Conservation (phyloP, 2,888 invertebrate species). For the Trichopria drosophilae region DNA sequence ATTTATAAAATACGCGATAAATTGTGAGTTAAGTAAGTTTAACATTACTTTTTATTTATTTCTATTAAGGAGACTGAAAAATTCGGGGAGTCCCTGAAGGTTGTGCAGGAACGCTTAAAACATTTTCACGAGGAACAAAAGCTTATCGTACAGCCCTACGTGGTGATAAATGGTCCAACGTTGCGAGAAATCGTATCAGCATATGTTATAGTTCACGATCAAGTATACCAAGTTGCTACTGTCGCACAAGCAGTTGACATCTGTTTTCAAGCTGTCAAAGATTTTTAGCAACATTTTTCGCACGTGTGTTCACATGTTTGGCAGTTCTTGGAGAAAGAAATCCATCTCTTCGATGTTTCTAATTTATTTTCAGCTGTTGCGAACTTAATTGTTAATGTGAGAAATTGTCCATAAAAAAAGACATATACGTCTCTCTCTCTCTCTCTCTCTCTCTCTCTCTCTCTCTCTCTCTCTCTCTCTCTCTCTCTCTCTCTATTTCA, state of each 20-base stretch:
- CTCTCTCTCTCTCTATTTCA: too few species aligned
- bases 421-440: too few species aligned
- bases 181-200: slow-evolving; percentile 15
- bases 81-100: too few species aligned
- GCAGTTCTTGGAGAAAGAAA: slow-evolving; percentile 19
- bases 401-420: too few species aligned
- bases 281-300: slow-evolving; percentile 7
- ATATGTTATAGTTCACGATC: slow-evolving; percentile 16
- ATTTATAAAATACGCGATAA: too few species aligned
- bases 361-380: not conserved
- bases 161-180: slow-evolving; percentile 17
- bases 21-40: too few species aligned
- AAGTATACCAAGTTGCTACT: slow-evolving; percentile 10
- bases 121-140: slow-evolving; percentile 1
- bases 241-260: slow-evolving; percentile 11
- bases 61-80: too few species aligned
- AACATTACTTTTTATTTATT: too few species aligned
- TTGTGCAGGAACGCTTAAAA: slow-evolving; percentile 7
- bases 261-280: slow-evolving; percentile 18
- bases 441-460: too few species aligned
- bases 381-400: slow-evolving; percentile 5
- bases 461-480: too few species aligned
- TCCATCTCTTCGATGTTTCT: slow-evolving; percentile 11
- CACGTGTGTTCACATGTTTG: slow-evolving; percentile 19
- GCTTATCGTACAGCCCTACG: slow-evolving; percentile 16